phyloP scores from a whole-genome alignment of 1,140 invertebrate genomes.

The Leptopilina clavipes region DNA sequence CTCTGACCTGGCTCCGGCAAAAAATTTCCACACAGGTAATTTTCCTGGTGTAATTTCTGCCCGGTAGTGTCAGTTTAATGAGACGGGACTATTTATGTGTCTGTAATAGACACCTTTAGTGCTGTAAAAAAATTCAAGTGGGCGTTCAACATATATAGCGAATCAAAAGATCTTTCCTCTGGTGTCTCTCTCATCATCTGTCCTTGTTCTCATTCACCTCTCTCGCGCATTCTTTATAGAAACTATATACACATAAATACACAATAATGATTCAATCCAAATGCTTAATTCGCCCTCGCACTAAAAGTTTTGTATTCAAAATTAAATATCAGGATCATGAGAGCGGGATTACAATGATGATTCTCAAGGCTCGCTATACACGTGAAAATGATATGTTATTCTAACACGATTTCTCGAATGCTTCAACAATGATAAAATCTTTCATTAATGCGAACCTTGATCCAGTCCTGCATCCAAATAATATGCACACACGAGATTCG shows the following conservation, averaged over 20 bases:
- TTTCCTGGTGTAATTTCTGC: too few relatives aligned
- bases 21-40: too few relatives aligned
- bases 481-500: background rate
- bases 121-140: constrained; percentile 57
- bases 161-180: constrained; percentile 57
- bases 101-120: constrained; percentile 59
- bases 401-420: constrained; percentile 7
- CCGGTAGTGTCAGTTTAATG: too few relatives aligned
- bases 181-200: background rate
- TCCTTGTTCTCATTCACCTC: constrained; percentile 35
- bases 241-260: background rate
- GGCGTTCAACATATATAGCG: constrained; percentile 63
- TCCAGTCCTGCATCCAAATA: constrained; percentile 27
- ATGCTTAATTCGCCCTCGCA: constrained; percentile 13
- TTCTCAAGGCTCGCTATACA: constrained; percentile 4
- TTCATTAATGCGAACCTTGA: constrained; percentile 24
- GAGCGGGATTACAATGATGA: background rate
- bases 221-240: constrained; percentile 25
- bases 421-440: constrained; percentile 17
- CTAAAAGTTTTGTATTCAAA: constrained; percentile 10
- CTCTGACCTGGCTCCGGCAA: too few relatives aligned
- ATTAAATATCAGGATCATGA: constrained; percentile 25
- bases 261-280: background rate
- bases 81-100: constrained; percentile 55
- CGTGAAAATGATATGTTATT: constrained; percentile 18